Base-by-base conservation (phyloP, 2,797 vertebrate genomes). In the Argentina silus region DNA sequence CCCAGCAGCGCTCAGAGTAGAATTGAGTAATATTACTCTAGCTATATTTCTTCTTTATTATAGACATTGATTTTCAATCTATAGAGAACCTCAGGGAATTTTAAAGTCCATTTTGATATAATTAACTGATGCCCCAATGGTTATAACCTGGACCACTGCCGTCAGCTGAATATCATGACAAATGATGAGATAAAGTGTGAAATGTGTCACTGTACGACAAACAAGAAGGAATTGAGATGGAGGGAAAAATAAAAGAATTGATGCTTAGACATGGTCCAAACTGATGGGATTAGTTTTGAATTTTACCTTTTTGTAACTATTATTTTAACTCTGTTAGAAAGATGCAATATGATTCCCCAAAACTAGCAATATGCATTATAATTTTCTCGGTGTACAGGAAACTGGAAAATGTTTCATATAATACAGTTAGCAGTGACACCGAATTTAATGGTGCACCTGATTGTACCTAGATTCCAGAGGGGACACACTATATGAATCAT, bases 361-460 rank as follows among this genome's bases (percentile, higher is more conserved):
- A 82, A 88, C 82, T 81, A 82, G 75, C 85, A 88, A 84, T 81
- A 86, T 83, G 87, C 1, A 14, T 15, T 7, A 88, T 89, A 53
- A 84, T 86, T 87, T 79, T 77, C 47, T 56, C 77, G 45, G 68
- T 83, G 81, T 84, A 48, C 81, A 78, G 73, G 81, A 87, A 80
- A 83, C 85, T 89, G 27, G 27, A 36, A 53, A 15, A 4, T 53
- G 12, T 14, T 5, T 55, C 75, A 62, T 42, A 75, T 82, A 80
- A 91, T 90, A 82, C 85, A 83, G 87, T 91, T 90, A 85, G 86
- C 80, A 85, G 85, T 84, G 88, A 90, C 85, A 91, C 83, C 87
- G 80, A 76, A 91, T 90, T 77, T 88, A 90, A 89, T 91, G 88
- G 78, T 75, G 74, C 78, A 81, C 79, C 14, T 15, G 19, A 78